Conservation (phyloP, 1,140 invertebrate genomes). For the Vollenhovia emeryi region DNA sequence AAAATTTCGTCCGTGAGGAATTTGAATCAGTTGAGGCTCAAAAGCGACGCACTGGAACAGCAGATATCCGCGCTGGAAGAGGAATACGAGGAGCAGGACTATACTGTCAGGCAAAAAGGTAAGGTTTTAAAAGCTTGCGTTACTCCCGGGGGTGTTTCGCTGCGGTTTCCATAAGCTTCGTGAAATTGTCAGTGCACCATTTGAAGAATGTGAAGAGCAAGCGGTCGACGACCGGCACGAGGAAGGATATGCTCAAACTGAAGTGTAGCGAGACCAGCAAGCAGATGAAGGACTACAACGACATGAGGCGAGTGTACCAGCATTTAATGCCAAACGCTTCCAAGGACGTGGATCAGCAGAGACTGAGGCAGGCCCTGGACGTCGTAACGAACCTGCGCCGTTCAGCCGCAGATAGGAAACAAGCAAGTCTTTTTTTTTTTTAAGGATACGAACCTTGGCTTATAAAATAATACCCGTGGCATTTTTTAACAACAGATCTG, state of each 20-base stretch:
- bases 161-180: neutral
- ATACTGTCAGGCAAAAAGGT: conserved; percentile 77
- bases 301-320: conserved; percentile 77
- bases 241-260: conserved; percentile 74
- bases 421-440: conserved; percentile 64
- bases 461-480: neutral
- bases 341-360: conserved; percentile 71
- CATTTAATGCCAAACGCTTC: conserved; percentile 76
- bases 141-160: conserved; percentile 26
- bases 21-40: conserved; percentile 68
- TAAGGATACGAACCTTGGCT: neutral
- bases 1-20: conserved; percentile 72
- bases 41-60: conserved; percentile 64
- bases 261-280: conserved; percentile 74
- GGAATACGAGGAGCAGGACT: conserved; percentile 76
- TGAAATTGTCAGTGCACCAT: conserved; percentile 69
- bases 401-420: conserved; percentile 74
- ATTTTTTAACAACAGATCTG: conserved; percentile 72
- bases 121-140: conserved; percentile 33
- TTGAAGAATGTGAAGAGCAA: conserved; percentile 64
- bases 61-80: conserved; percentile 75
- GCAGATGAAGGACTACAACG: conserved; percentile 73
- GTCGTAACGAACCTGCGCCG: conserved; percentile 76
- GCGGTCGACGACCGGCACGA: conserved; percentile 58
- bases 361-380: conserved; percentile 74